Base-by-base conservation (phyloP, 2,113 vertebrate species). In the Heterochromis multidens region DNA sequence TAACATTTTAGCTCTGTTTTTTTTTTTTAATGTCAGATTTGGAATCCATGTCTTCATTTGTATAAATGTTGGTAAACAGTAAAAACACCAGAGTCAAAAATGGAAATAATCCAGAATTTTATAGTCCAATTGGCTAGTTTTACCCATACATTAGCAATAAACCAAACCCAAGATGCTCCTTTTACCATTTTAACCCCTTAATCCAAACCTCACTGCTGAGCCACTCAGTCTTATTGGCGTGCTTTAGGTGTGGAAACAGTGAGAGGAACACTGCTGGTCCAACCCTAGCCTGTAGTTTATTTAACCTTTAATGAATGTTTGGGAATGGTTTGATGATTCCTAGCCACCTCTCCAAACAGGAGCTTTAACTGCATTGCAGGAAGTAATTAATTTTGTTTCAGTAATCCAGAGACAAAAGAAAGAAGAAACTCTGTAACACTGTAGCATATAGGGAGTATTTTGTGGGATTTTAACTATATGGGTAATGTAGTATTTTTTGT, bases 341-440 rank as follows among this genome's bases (percentile, higher is more conserved):
- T 76, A 21, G 46, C 17, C 70, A 19, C 19, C 46, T 52, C 27
- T 31, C 25, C 27, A 29, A 72, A 81, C 46, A 72, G 14, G 13
- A 83, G 27, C 57, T 70, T 80, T 25, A 81, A 46, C 19, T 9
- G 6, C 35, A 12, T 54, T 60, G 3, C 67, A 88, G 80, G 78
- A 89, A 85, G 88, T 46, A 54, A 84, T 82, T 90, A 7, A 84
- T 90, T 67, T 79, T 7, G 9, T 21, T 29, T 80, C 62, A 25
- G 62, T 67, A 61, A 82, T 46, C 79, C 86, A 40, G 33, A 77
- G 70, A 27, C 17, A 11, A 29, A 87, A 59, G 3, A 80, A 56
- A 56, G 17, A 7, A 1, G 6, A 43, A 6, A 21, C 21, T 11
- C 37, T 84, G 27, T 63, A 80, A 35, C 43, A 58, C 31, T 31